A percentile compares a stretch with the other conserved stretches of the same genome.
Evolutionary conservation across 2,888 invertebrate genomes (phyloP).

Genomic region (Harpagoxenus sublaevis): DNA sequence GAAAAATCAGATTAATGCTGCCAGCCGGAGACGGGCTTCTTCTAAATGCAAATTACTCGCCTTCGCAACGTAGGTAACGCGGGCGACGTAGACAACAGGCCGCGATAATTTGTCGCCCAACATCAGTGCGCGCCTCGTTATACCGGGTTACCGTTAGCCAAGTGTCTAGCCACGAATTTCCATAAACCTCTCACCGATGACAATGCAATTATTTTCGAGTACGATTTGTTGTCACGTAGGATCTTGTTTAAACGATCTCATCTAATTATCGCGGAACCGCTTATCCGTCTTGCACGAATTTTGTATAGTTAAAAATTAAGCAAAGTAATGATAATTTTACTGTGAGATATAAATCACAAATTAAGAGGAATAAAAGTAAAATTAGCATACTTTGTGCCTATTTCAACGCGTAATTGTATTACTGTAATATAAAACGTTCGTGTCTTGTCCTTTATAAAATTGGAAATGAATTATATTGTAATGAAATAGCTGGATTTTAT

Average conservation of each 20-base stretch:
- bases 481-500: background rate
- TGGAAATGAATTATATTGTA: background rate
- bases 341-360: background rate
- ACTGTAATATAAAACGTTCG: background rate
- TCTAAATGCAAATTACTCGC: constrained; percentile 78
- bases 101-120: constrained; percentile 71
- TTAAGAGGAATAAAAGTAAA: background rate
- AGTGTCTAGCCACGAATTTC: constrained; percentile 69
- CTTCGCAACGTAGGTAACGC: constrained; percentile 53
- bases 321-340: background rate
- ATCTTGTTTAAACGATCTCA: constrained; percentile 66
- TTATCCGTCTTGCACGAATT: background rate
- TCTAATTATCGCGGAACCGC: constrained; percentile 40
- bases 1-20: constrained; percentile 71
- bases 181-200: constrained; percentile 79
- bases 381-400: background rate
- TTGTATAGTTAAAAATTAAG: background rate
- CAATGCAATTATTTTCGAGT: constrained; percentile 79
- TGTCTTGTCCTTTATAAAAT: background rate
- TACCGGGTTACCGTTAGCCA: constrained; percentile 43
- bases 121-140: constrained; percentile 65
- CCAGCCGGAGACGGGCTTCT: constrained; percentile 62
- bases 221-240: constrained; percentile 65
- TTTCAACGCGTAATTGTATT: background rate
- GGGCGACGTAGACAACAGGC: constrained; percentile 45